These are phyloP conservation scores for Tinamus major DNA, from an alignment of 2,797 vertebrate species.

Conservation along the genomic window DNA sequence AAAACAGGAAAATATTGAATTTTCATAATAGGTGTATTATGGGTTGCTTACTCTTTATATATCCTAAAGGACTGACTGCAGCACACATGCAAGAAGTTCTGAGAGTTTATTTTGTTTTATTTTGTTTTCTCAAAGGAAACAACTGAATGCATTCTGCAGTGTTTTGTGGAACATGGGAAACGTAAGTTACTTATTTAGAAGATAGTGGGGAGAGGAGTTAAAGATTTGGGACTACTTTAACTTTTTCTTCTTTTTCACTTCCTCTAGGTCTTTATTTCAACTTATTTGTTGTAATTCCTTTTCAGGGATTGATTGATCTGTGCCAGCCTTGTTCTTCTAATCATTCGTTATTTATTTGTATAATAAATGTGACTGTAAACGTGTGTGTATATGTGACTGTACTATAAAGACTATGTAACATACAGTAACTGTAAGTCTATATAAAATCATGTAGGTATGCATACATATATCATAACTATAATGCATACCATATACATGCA, in stretches of 20 bases:
- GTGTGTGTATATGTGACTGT: neutral
- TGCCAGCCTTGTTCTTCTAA: neutral
- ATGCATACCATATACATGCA: neutral
- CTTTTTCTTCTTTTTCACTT: neutral
- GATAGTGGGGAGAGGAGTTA: fast-evolving
- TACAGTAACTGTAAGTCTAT: neutral
- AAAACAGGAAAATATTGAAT: neutral
- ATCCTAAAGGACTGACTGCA: neutral
- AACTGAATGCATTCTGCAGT: neutral
- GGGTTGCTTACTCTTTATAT: neutral
- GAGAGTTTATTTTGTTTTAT: too few relatives aligned
- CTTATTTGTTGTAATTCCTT: neutral
- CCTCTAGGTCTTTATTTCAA: neutral
- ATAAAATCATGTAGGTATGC: neutral
- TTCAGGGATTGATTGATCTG: neutral
- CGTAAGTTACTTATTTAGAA: too few relatives aligned
- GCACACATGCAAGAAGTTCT: fast-evolving
- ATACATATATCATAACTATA: neutral
- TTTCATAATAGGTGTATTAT: neutral
- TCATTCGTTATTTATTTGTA: neutral
- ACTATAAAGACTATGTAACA: neutral
- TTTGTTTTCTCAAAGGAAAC: neutral
- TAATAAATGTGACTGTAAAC: neutral
- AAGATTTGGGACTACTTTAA: neutral
- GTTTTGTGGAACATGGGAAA: neutral